A percentile compares a stretch with the other conserved stretches of the same genome.
These are phyloP conservation scores for Drosophila triauraria DNA, from an alignment of 1,140 invertebrate genomes.

Conservation along the genomic window DNA sequence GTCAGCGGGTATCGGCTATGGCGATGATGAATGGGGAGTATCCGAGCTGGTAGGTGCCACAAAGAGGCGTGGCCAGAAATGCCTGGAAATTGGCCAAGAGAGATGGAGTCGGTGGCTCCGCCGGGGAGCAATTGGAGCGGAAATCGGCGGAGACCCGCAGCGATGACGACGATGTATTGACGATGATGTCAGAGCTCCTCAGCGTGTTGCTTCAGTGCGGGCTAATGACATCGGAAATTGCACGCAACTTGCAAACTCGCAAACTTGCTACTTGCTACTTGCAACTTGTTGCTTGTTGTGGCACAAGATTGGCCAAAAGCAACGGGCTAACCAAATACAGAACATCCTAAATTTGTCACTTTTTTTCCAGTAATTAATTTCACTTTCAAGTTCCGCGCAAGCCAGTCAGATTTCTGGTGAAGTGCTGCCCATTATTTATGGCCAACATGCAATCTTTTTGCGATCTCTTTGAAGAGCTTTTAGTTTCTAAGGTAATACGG, in stretches of 20 bases:
- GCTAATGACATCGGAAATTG: constrained; percentile 71
- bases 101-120: neutral
- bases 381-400: neutral
- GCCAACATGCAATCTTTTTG: neutral
- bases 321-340: neutral
- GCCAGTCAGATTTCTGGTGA: neutral
- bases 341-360: neutral
- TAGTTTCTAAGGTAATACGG: neutral
- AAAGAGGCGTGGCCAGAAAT: constrained; percentile 15
- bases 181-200: constrained; percentile 47
- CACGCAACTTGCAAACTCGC: constrained; percentile 45
- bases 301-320: neutral
- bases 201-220: constrained; percentile 35
- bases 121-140: constrained; percentile 65
- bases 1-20: constrained; percentile 21
- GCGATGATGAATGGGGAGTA: constrained; percentile 15
- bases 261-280: constrained; percentile 18
- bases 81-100: constrained; percentile 23
- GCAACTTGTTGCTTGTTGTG: constrained; percentile 9
- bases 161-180: constrained; percentile 13
- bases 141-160: constrained; percentile 32
- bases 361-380: neutral
- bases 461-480: neutral
- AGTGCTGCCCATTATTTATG: neutral
- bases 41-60: neutral